Evolutionary conservation across 2,113 vertebrate genomes (phyloP).

Genomic region (Suricata suricatta): DNA sequence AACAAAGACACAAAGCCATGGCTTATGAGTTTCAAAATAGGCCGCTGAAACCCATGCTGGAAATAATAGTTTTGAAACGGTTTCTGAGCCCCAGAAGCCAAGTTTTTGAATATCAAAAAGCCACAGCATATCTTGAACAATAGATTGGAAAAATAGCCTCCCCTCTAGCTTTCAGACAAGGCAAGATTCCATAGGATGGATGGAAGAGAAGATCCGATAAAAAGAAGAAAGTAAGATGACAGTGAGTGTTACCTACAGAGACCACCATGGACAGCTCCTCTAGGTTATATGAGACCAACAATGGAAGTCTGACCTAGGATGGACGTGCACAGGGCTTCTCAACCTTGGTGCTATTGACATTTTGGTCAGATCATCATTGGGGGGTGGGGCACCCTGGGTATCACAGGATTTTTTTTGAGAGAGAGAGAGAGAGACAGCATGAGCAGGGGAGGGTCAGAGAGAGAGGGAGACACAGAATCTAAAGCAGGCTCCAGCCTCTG

Average conservation of each 20-base stretch:
- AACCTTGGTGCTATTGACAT: not conserved
- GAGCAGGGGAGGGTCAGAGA: too few relatives aligned
- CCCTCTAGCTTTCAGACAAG: not conserved
- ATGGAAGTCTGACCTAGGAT: not conserved
- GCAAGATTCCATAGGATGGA: not conserved
- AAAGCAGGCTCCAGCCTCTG: too few relatives aligned
- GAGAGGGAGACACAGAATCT: too few relatives aligned
- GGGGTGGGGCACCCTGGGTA: not conserved
- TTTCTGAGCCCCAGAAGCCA: slow-evolving; percentile 50
- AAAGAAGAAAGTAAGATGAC: not conserved
- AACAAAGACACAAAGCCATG: slow-evolving; percentile 60
- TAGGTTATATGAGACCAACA: not conserved
- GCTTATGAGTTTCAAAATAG: slow-evolving; percentile 65
- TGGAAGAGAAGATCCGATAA: not conserved
- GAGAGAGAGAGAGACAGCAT: too few relatives aligned
- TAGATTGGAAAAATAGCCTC: not conserved
- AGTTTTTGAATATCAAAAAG: slow-evolving; percentile 63
- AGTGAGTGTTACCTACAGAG: not conserved
- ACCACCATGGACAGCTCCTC: not conserved
- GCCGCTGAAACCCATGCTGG: slow-evolving; percentile 49
- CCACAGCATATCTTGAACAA: slow-evolving; percentile 3
- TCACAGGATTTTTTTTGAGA: not conserved
- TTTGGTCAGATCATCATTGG: not conserved
- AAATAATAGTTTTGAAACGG: slow-evolving; percentile 63
- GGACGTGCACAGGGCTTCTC: not conserved